These are phyloP conservation scores for Drosophila anomalata DNA, from an alignment of 2,888 invertebrate genomes.

Conservation along the genomic window DNA sequence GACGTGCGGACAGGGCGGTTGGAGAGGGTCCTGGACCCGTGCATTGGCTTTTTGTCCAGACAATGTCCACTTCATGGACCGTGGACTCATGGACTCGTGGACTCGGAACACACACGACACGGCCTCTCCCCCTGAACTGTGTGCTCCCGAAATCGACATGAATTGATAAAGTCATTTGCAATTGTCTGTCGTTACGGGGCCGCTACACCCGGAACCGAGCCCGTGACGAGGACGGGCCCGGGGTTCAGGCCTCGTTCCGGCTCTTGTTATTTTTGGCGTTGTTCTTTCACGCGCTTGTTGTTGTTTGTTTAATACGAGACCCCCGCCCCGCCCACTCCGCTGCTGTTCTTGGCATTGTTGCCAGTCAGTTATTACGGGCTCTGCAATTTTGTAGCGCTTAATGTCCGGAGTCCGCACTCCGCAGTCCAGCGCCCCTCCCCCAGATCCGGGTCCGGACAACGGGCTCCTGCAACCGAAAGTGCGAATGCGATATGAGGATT, in stretches of 20 bases:
- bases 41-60: constrained; percentile 67
- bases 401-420: constrained; percentile 53
- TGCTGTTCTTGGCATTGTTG: constrained; percentile 39
- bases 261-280: constrained; percentile 44
- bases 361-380: constrained; percentile 71
- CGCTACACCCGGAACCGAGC: neutral
- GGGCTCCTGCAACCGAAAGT: constrained; percentile 61
- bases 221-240: neutral
- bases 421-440: constrained; percentile 5
- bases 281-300: constrained; percentile 66
- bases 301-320: constrained; percentile 66
- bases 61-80: constrained; percentile 58
- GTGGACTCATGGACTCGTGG: constrained; percentile 34
- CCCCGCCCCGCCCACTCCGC: constrained; percentile 17
- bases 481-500: constrained; percentile 79
- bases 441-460: constrained; percentile 12
- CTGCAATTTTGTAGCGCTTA: constrained; percentile 76
- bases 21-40: constrained; percentile 43
- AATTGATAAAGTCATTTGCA: constrained; percentile 79
- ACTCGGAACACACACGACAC: constrained; percentile 24
- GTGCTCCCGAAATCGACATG: constrained; percentile 74
- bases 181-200: constrained; percentile 74
- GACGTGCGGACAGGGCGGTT: no score
- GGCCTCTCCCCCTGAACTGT: constrained; percentile 41
- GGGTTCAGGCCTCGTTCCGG: constrained; percentile 12